These are phyloP conservation scores for Oceanodroma leucorhoa DNA, from an alignment of 2,797 vertebrate species.

Conservation along the genomic window DNA sequence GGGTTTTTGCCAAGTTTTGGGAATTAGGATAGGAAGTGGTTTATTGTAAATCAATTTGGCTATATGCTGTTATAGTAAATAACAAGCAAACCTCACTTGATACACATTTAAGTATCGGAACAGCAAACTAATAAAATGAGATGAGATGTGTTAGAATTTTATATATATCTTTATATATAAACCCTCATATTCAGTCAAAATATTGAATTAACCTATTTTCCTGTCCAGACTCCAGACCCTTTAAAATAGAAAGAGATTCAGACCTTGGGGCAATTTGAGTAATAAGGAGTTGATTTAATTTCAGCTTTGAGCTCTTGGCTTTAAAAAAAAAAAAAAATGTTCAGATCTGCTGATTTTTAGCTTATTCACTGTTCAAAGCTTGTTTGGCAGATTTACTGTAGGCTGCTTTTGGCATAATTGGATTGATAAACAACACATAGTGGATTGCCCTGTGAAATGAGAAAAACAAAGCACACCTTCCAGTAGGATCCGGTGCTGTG, in stretches of 20 bases:
- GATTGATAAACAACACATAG: neutral
- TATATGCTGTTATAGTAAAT: neutral
- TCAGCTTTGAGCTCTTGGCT: neutral
- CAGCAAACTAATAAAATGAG: neutral
- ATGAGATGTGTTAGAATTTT: neutral
- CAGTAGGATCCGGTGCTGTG: neutral
- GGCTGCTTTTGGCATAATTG: constrained; percentile 8
- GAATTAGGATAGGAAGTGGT: neutral
- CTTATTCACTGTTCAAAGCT: neutral
- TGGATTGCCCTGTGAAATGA: neutral
- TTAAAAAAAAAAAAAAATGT: neutral
- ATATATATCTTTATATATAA: neutral
- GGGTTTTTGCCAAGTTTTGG: neutral
- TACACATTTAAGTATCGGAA: neutral
- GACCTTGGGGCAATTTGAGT: neutral
- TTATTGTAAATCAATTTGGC: constrained; percentile 5
- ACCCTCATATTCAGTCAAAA: neutral
- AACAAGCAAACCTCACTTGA: neutral
- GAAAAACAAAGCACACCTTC: neutral
- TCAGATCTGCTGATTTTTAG: neutral
- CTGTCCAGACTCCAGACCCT: neutral
- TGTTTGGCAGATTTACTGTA: neutral
- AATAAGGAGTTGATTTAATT: neutral
- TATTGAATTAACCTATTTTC: neutral
- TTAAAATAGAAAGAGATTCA: neutral